phyloP scores from a whole-genome alignment of 1,140 invertebrate species.

The Pogonus chalceus region DNA sequence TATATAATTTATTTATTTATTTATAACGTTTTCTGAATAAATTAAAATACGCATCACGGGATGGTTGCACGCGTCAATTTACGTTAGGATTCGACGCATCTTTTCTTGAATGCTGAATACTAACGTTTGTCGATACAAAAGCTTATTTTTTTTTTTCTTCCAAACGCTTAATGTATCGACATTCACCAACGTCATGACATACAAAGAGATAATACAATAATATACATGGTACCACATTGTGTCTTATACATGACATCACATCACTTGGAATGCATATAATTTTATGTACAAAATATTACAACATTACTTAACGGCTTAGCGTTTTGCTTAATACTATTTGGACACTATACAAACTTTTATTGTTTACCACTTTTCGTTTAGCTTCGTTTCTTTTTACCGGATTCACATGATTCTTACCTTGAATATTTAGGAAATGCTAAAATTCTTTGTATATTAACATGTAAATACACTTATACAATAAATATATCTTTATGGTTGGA shows the following conservation, averaged over 20 bases:
- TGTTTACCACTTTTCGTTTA: too few species aligned
- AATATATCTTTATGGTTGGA: too few species aligned
- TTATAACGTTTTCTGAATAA: conserved; percentile 5
- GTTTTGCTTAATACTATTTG: neutral
- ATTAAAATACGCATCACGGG: conserved; percentile 1
- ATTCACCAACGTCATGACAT: neutral
- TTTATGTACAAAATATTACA: conserved; percentile 30
- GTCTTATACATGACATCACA: conserved; percentile 2
- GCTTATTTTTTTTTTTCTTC: conserved; percentile 20
- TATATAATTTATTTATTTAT: conserved; percentile 12
- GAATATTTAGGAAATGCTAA: too few species aligned
- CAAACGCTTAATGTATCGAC: neutral
- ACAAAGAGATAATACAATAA: neutral
- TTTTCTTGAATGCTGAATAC: neutral
- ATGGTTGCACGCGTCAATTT: neutral
- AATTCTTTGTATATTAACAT: too few species aligned
- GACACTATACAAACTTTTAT: too few species aligned
- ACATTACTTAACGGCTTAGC: conserved; percentile 13
- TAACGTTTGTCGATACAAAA: conserved; percentile 15
- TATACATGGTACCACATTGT: conserved; percentile 4
- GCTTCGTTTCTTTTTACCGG: too few species aligned
- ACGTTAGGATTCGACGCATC: conserved; percentile 11
- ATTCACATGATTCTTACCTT: too few species aligned
- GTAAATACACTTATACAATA: too few species aligned
- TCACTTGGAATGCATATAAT: conserved; percentile 7